Evolutionary conservation across 2,888 invertebrate species (phyloP).

Genomic region (Sphaeridia pumilis): DNA sequence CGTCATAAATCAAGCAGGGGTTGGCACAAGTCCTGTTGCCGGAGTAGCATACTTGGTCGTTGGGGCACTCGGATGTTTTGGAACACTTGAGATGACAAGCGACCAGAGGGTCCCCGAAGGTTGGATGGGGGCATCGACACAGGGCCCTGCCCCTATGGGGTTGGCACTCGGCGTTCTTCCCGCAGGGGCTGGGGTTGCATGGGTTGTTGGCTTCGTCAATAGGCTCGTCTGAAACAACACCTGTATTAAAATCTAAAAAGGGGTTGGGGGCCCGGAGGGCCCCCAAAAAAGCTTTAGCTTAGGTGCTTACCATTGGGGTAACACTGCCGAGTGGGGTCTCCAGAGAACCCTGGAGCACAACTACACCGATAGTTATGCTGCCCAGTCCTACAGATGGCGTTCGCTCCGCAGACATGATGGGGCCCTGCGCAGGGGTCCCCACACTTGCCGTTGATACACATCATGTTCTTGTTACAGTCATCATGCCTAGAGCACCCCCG

Average conservation of each 20-base stretch:
- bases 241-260: too few relatives aligned
- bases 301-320: not conserved
- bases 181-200: constrained; percentile 10
- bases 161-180: constrained; percentile 8
- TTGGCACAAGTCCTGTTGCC: constrained; percentile 23
- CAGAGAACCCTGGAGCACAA: constrained; percentile 2
- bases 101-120: constrained; percentile 25
- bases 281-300: too few relatives aligned
- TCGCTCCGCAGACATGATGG: not conserved
- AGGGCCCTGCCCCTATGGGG: constrained; percentile 15
- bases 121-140: constrained; percentile 25
- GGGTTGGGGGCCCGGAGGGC: too few relatives aligned
- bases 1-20: constrained; percentile 18
- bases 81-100: constrained; percentile 25
- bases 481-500: not conserved
- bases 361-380: constrained; percentile 1
- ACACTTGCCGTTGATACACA: constrained; percentile 5
- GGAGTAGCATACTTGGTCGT: constrained; percentile 19
- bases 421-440: constrained; percentile 1
- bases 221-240: not conserved
- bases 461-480: constrained; percentile 6
- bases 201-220: too few relatives aligned
- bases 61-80: constrained; percentile 23
- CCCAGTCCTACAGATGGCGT: constrained; percentile 4
- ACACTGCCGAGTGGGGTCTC: constrained; percentile 4